phyloP scores from a whole-genome alignment of 2,113 vertebrate species.

The Peromyscus polionotus region DNA sequence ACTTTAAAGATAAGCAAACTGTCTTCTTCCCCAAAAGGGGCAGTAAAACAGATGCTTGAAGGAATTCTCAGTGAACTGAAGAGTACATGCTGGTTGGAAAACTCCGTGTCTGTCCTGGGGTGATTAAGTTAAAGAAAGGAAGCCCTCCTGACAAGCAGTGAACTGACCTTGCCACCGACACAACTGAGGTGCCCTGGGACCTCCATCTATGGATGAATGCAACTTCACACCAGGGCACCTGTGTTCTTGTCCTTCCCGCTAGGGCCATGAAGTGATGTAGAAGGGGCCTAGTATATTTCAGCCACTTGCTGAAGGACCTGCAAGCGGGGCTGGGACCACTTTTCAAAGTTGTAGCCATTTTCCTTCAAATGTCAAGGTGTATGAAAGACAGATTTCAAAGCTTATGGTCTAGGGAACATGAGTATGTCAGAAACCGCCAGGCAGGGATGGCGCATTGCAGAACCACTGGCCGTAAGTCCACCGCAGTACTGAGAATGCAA shows the following conservation, averaged over 20 bases:
- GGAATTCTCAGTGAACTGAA: background rate
- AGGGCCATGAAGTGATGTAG: background rate
- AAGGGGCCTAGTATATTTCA: background rate
- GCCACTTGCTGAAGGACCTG: background rate
- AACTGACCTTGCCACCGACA: background rate
- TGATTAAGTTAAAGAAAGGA: background rate
- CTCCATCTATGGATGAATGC: too few species aligned
- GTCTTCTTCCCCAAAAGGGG: background rate
- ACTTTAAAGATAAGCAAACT: background rate
- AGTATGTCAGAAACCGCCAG: background rate
- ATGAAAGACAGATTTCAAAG: background rate
- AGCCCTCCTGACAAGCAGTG: background rate
- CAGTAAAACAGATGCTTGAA: background rate
- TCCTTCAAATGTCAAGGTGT: background rate
- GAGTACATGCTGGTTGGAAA: background rate
- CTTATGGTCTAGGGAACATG: background rate
- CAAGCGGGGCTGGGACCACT: background rate
- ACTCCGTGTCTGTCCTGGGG: background rate
- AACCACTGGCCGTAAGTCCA: background rate
- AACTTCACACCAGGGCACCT: background rate
- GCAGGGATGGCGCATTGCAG: too few species aligned
- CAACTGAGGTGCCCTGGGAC: background rate
- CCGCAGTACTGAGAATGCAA: background rate
- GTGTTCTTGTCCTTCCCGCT: background rate
- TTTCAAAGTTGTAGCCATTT: background rate